A percentile compares a stretch with the other conserved stretches of the same genome.
Evolutionary conservation across 2,113 vertebrate species (phyloP).

Genomic region (Antennarius striatus): DNA sequence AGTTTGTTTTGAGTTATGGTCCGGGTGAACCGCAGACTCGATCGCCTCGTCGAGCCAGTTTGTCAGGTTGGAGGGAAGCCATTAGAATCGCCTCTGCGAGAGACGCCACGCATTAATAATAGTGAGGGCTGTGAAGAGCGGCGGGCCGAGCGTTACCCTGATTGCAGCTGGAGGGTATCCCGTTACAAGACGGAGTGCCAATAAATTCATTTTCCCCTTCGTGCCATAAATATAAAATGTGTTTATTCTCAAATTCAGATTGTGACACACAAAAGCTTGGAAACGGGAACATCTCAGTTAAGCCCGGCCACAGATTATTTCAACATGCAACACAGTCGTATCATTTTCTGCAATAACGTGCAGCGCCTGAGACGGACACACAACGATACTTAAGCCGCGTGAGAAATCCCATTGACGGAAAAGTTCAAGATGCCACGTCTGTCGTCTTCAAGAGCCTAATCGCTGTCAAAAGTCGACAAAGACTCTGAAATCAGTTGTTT

Average conservation of each 20-base stretch:
- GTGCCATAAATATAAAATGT: constrained; percentile 56
- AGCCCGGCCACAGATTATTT: constrained; percentile 57
- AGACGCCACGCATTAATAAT: constrained; percentile 70
- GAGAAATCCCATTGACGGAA: constrained; percentile 62
- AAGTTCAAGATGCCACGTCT: constrained; percentile 66
- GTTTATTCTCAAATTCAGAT: constrained; percentile 60
- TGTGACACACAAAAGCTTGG: constrained; percentile 41
- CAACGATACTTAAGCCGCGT: constrained; percentile 56
- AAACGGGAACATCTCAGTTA: constrained; percentile 43
- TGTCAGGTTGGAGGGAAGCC: constrained; percentile 72
- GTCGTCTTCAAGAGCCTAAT: constrained; percentile 26
- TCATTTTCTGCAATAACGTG: constrained; percentile 51
- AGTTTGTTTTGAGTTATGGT: constrained; percentile 72
- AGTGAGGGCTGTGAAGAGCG: constrained; percentile 47
- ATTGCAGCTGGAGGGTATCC: constrained; percentile 58
- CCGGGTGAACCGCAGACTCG: constrained; percentile 59
- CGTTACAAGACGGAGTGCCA: constrained; percentile 56
- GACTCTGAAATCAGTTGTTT: too few relatives aligned
- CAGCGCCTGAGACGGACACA: constrained; percentile 29
- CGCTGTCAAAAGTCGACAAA: constrained; percentile 1
- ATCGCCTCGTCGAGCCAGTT: constrained; percentile 61
- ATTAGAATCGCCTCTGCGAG: constrained; percentile 61
- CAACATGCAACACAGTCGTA: constrained; percentile 40
- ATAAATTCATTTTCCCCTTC: constrained; percentile 51
- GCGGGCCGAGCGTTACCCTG: constrained; percentile 60